Base-by-base conservation (phyloP, 1,140 invertebrate species). In the Propsilocerus akamusi region DNA sequence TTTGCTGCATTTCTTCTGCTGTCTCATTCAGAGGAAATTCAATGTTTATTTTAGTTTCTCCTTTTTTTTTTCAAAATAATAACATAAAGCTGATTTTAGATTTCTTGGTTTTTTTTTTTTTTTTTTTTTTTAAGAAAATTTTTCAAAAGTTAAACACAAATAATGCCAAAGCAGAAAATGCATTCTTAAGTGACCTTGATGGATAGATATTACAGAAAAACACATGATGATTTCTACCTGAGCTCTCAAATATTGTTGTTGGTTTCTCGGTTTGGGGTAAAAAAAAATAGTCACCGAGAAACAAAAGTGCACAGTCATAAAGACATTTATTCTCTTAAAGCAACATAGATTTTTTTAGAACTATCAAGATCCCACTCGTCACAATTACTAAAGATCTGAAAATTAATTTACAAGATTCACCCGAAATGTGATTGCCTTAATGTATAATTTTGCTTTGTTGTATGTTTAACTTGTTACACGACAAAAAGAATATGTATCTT, bases 261-360 rank as follows among this genome's bases (percentile, higher is more conserved):
- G n/a, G n/a, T n/a, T n/a, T n/a, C n/a, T n/a, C n/a, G n/a, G n/a
- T n/a, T n/a, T n/a, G n/a, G n/a, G n/a, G n/a, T n/a, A n/a, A n/a
- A n/a, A n/a, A n/a, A n/a, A n/a, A 41, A 17, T 20, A 41, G 34
- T 41, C 34, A 41, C 34, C 34, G 22, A 41, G 10, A 11, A 30
- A 30, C 34, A 41, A 41, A 41, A n/a, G n/a, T 41, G 34, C 34
- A 41, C 17, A 41, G 34, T 41, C 34, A 41, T 41, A 41, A 41
- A 41, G 17, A 17, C 12, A n/a, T n/a, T n/a, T n/a, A n/a, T n/a
- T n/a, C n/a, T n/a, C n/a, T n/a, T n/a, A n/a, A n/a, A n/a, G n/a
- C n/a, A n/a, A n/a, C n/a, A n/a, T n/a, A n/a, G n/a, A n/a, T n/a
- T n/a, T n/a, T n/a, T 41, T 41, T 11, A 30, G 28, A 30, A 30